These are phyloP conservation scores for Channa striata DNA, from an alignment of 2,797 vertebrate genomes.

Conservation along the genomic window DNA sequence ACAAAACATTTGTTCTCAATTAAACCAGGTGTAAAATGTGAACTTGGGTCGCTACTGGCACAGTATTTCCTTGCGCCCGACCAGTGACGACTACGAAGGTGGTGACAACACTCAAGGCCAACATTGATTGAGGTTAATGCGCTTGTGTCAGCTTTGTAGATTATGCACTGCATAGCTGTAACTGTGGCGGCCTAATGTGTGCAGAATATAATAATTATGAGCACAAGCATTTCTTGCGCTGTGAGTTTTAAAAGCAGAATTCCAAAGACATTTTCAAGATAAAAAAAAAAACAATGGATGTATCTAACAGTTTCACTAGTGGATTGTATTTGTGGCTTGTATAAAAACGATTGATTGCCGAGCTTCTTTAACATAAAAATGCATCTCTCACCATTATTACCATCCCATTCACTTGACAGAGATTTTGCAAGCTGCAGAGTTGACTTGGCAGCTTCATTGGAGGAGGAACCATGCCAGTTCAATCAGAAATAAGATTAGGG, in stretches of 20 bases:
- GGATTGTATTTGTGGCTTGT: too few species aligned
- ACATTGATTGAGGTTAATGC: conserved; percentile 5
- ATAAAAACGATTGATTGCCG: neutral
- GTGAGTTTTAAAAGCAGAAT: neutral
- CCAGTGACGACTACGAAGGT: conserved; percentile 3
- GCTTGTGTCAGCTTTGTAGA: conserved; percentile 7
- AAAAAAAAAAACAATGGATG: neutral
- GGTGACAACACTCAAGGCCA: conserved; percentile 4
- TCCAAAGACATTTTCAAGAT: neutral
- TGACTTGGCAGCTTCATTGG: conserved; percentile 40
- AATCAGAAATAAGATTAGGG: conserved; percentile 62
- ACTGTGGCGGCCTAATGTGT: neutral
- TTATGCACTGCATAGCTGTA: neutral
- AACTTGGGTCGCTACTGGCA: neutral
- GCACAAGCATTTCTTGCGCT: neutral
- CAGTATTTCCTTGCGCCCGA: neutral
- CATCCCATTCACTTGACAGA: conserved; percentile 11
- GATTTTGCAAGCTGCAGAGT: conserved; percentile 38
- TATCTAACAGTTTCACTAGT: neutral
- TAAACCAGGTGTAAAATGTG: neutral
- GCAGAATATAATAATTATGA: too few species aligned
- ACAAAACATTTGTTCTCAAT: neutral
- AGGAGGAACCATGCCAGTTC: conserved; percentile 31
- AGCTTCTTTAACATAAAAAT: conserved; percentile 17
- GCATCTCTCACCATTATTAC: neutral